phyloP scores from a whole-genome alignment of 2,888 invertebrate genomes.

The Melieria crassipennis region DNA sequence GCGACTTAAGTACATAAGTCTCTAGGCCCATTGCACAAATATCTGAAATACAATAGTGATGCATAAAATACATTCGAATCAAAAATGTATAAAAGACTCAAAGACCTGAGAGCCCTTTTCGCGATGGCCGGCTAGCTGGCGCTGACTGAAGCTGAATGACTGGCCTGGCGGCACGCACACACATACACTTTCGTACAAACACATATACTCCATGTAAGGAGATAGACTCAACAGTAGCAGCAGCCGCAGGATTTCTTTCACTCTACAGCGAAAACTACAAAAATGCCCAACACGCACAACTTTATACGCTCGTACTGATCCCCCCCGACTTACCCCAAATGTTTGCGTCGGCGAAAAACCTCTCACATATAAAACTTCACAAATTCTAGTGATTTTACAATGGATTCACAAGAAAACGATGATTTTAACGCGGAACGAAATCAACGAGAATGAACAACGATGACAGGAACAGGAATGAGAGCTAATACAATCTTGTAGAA shows the following conservation, averaged over 20 bases:
- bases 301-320: no score
- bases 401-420: not conserved
- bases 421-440: conserved; percentile 38
- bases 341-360: no score
- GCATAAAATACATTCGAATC: no score
- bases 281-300: no score
- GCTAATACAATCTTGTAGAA: conserved; percentile 18
- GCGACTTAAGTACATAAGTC: no score
- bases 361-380: no score
- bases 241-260: not conserved
- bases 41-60: no score
- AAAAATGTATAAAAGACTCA: no score
- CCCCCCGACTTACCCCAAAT: no score
- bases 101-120: not conserved
- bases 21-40: no score
- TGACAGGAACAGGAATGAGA: conserved; percentile 34
- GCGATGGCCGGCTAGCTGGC: not conserved
- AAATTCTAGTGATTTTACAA: no score
- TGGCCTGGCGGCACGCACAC: conserved; percentile 1
- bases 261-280: conserved; percentile 23
- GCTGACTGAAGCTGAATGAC: not conserved
- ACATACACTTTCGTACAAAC: not conserved
- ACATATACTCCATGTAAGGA: conserved; percentile 1
- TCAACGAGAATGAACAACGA: conserved; percentile 37
- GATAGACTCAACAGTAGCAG: conserved; percentile 9